phyloP scores from a whole-genome alignment of 2,797 vertebrate genomes.

The Brachyrhaphis roseni region DNA sequence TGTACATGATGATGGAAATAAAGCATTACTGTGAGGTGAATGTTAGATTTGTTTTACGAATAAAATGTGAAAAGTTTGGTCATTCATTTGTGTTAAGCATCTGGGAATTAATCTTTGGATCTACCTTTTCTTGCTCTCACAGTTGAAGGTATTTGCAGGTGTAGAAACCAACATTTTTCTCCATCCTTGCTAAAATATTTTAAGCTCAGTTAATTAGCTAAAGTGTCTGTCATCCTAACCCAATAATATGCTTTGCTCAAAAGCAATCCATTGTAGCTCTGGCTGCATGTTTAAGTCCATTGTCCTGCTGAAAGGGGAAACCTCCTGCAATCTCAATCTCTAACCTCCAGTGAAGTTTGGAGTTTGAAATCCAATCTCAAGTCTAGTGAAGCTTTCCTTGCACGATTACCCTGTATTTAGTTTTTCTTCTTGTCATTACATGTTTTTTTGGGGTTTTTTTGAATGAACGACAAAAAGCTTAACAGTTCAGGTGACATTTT shows the following conservation, averaged over 20 bases:
- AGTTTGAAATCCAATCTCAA: neutral
- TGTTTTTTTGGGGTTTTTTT: neutral
- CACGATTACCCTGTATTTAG: neutral
- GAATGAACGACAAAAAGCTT: neutral
- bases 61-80: neutral
- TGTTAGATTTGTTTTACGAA: neutral
- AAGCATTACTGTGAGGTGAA: neutral
- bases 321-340: neutral
- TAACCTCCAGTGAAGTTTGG: no score
- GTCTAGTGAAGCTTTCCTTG: neutral
- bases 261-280: neutral
- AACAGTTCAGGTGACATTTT: neutral
- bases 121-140: neutral
- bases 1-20: neutral
- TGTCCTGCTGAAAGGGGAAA: neutral
- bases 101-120: neutral
- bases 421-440: neutral
- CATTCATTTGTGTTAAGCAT: neutral
- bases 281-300: neutral
- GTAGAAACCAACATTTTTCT: neutral
- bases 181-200: neutral
- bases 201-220: neutral
- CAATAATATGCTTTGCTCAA: neutral
- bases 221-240: neutral
- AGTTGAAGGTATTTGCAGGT: neutral